Conservation (phyloP, 2,797 vertebrate species). For the Sebastes cheni region DNA sequence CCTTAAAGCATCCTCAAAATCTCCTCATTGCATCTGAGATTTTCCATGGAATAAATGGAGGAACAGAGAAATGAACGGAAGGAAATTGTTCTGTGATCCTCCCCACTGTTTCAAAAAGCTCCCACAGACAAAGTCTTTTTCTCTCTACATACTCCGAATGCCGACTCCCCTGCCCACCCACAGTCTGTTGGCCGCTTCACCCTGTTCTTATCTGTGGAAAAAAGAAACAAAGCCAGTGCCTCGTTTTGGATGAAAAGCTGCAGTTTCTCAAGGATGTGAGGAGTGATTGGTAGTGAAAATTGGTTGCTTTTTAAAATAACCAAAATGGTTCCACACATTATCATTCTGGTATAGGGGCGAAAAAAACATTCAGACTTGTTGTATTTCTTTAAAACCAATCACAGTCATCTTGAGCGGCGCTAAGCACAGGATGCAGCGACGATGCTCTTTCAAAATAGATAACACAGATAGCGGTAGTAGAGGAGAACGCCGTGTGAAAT, state of each 20-base stretch:
- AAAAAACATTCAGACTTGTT: no score
- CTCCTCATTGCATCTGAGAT: not conserved
- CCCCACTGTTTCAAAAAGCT: conserved; percentile 10
- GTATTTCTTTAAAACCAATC: no score
- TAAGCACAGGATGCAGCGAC: no score
- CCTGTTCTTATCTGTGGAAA: conserved; percentile 15
- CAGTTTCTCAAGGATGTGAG: conserved; percentile 4
- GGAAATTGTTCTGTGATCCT: not conserved
- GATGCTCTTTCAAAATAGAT: no score
- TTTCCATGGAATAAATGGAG: not conserved
- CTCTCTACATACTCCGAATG: conserved; percentile 5
- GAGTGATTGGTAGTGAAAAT: not conserved
- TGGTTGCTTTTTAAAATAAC: not conserved
- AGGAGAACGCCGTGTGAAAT: no score
- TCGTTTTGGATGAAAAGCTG: conserved; percentile 17
- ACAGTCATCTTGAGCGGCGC: no score
- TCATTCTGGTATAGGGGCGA: not conserved
- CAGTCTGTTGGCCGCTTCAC: conserved; percentile 37
- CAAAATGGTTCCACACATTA: not conserved
- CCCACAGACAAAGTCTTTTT: conserved; percentile 17
- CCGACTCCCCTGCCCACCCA: conserved; percentile 34
- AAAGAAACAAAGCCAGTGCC: conserved; percentile 18
- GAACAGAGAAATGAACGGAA: not conserved
- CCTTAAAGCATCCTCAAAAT: not conserved
- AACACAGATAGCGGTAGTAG: no score